Base-by-base conservation (phyloP, 2,888 invertebrate species). In the Uropetala carovei region DNA sequence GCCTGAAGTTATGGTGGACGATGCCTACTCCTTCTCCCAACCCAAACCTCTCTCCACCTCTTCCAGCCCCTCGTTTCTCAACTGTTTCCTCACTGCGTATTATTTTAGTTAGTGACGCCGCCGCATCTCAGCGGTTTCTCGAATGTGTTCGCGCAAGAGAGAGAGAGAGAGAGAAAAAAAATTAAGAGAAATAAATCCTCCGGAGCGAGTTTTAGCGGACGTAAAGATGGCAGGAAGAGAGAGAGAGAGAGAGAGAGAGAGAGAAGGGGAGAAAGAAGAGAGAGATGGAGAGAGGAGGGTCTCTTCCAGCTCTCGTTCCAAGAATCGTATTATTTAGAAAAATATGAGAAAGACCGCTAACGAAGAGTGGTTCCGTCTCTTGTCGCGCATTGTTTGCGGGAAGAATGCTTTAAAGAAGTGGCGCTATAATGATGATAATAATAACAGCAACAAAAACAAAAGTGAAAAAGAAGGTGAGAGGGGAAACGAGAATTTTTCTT, bases 41-140 rank as follows among this genome's bases (percentile, higher is more conserved):
- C 75, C 30, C n/a, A 13, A 43, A 43, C 43, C 7, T 68, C 68
- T 68, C n/a, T 68, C 22, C 64, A 14, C 16, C 27, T n/a, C 11
- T 22, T 75, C 18, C 64, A 14, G 64, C 27, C 10, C 11, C 75
- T 75, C 18, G 27, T 75, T 75, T 27, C 75, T 27, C 43, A 43
- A 43, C 43, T 43, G 43, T 43, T 75, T 75, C 75, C 22, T 85
- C 58, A n/a, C 56, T 57, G n/a, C 58, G 57, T 85, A 58, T 58
- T 58, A 22, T 59, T 84, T 57, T 83, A 43, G 83, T 83, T 83
- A 83, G 56, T 43, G 13, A 56, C 82, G 11, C 27, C 82, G 82
- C 30, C 30, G 56, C 68, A 11, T 68, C 68, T 68, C 68, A 11
- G n/a, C n/a, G n/a, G n/a, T n/a, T n/a, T 68, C n/a, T 68, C 68